Evolutionary conservation across 2,888 invertebrate genomes (phyloP), one percentile per base, ranked within the genome.

Genomic region (Philaethria dido): DNA sequence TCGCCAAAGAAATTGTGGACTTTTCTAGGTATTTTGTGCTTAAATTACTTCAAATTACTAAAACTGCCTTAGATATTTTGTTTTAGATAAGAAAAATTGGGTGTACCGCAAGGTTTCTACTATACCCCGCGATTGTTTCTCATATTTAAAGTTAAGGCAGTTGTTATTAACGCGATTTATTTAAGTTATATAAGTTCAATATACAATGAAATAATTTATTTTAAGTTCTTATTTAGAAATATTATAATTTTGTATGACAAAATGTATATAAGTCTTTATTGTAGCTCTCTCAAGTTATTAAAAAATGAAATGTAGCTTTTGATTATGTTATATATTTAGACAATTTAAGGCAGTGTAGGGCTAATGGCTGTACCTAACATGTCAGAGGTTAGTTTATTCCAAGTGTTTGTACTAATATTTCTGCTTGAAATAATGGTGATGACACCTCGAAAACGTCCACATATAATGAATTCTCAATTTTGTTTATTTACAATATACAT

Each of bases 1-100:
- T 85, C 84, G 81, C 88, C 88, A 88, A 88, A 87, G 87, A 88
- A 73, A 76, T 74, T 69, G 75, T 76, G 81, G 76, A 78, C 80
- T 82, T 81, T 83, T 84, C 80, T 79, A 77, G 73, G 80, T 76
- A 73, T 63, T 57, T 60, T 44, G 60, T 29, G 54, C 47, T 61
- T 59, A 52, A 55, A 50, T 57, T 59, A 62, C 20, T 50, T 42
- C 55, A 14, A 45, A 60, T 65, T 39, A 68, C 20, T 52, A 55
- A 20, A 66, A 61, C 63, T 60, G 62, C 39, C 29, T 62, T 47
- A 61, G 18, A 48, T 62, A 36, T 16, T 55, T 59, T 33, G 22
- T 61, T 36, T 39, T 13, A 14, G 22, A n/a, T 55, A 42, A 29
- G 18, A 29, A 52, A 50, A 42, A 14, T 14, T 42, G 57, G 13